Evolutionary conservation across 2,888 invertebrate species (phyloP).

Genomic region (Hydropsyche betteni): DNA sequence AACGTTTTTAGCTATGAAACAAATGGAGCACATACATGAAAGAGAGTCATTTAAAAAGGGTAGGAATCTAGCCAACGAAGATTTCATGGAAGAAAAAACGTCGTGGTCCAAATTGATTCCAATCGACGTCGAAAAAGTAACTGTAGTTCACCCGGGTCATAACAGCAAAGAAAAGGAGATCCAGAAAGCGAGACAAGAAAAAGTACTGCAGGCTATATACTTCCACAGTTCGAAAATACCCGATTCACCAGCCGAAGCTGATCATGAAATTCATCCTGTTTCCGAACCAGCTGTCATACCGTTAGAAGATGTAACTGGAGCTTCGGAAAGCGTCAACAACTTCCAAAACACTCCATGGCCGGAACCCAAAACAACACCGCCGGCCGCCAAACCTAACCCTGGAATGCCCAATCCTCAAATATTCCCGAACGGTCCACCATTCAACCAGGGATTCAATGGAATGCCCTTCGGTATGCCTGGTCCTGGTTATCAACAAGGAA

Average conservation of each 20-base stretch:
- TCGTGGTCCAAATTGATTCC: conserved; percentile 78
- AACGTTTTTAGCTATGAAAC: conserved; percentile 90
- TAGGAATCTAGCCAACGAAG: conserved; percentile 78
- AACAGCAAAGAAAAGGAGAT: conserved; percentile 88
- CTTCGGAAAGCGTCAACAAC: conserved; percentile 82
- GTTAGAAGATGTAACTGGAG: conserved; percentile 86
- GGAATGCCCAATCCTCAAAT: conserved; percentile 59
- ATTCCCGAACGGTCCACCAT: conserved; percentile 63
- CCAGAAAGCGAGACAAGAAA: conserved; percentile 87
- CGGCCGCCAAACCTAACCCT: conserved; percentile 54
- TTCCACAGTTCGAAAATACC: conserved; percentile 85
- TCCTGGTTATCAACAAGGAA: conserved; percentile 57
- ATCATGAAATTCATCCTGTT: conserved; percentile 79
- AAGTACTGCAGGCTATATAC: conserved; percentile 82
- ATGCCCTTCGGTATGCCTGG: conserved; percentile 62
- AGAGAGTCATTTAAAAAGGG: conserved; percentile 82
- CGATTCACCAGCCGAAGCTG: conserved; percentile 87
- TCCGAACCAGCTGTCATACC: conserved; percentile 86
- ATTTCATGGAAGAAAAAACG: conserved; percentile 83
- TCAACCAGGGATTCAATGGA: conserved; percentile 61
- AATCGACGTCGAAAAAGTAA: conserved; percentile 73
- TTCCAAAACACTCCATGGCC: conserved; percentile 84
- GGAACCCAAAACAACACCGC: conserved; percentile 78
- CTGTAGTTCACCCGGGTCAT: conserved; percentile 74
- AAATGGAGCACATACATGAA: conserved; percentile 87